phyloP scores from a whole-genome alignment of 2,888 invertebrate species.

The Andrena camellia region DNA sequence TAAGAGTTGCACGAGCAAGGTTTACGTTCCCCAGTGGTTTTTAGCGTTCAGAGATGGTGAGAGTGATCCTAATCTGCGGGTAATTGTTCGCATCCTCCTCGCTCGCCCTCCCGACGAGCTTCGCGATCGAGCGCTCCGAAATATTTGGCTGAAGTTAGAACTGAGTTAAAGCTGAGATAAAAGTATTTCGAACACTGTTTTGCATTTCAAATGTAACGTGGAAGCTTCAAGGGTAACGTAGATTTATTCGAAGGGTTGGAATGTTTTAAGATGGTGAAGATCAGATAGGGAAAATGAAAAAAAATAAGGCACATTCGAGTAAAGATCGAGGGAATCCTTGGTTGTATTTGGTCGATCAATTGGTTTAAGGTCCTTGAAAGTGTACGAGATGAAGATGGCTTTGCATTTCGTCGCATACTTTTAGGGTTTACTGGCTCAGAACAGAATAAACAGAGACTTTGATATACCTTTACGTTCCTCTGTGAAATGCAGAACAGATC shows the following conservation, averaged over 20 bases:
- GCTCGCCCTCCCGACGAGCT: neutral
- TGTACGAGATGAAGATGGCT: neutral
- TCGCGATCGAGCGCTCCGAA: slow-evolving; percentile 11
- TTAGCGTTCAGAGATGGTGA: slow-evolving; percentile 45
- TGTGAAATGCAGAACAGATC: neutral
- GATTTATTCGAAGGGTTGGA: neutral
- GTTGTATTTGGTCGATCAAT: no score
- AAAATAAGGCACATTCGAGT: no score
- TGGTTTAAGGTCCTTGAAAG: no score
- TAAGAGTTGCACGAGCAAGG: slow-evolving; percentile 55
- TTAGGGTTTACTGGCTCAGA: neutral
- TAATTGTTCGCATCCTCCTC: slow-evolving; percentile 8
- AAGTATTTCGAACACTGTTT: slow-evolving; percentile 21
- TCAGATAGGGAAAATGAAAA: neutral
- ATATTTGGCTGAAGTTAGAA: slow-evolving; percentile 10
- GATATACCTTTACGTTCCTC: neutral
- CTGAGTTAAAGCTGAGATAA: neutral
- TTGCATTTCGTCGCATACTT: neutral
- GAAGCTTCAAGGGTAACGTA: neutral
- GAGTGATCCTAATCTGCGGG: slow-evolving; percentile 36
- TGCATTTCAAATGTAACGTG: neutral
- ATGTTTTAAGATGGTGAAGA: neutral
- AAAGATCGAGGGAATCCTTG: no score
- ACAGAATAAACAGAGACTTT: neutral
- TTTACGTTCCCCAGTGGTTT: slow-evolving; percentile 58